Base-by-base conservation (phyloP, 2,113 vertebrate species). In the Sturnira hondurensis region DNA sequence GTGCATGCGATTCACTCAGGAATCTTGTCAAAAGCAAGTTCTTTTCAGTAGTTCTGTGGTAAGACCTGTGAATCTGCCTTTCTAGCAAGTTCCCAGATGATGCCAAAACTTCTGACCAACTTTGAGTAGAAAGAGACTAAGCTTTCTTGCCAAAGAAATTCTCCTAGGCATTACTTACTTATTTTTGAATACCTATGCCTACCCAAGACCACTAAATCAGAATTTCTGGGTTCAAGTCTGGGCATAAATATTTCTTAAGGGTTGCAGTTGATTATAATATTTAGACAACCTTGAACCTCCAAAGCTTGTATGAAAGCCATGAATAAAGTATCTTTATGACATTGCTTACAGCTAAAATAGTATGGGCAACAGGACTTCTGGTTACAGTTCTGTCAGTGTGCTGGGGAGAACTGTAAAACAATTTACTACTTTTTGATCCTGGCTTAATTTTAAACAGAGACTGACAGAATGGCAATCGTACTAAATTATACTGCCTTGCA, bases 401-500 rank as follows among this genome's bases (percentile, higher is more conserved):
- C 17, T 38, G 8, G n/a, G n/a, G 70, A 73, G 36, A 91, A 86
- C 7, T 92, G 10, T 91, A 80, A 96, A 86, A 94, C 36, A 89
- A 89, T 86, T 89, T 20, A 6, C 43, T 93, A 70, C 71, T 93
- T 95, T 89, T 89, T 85, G 61, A 86, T 96, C 47, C 67, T 91
- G 43, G 47, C 19, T 87, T 96, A 88, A 65, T 89, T 96, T 86
- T 96, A 56, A 97, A 45, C 67, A 93, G 63, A 95, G 10, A 84
- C 63, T 70, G 50, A 95, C 54, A 97, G 43, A 94, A 89, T 36
- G 38, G 38, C 41, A 89, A 71, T 87, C 63, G 43, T 45, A 54
- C 38, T 95, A 95, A 94, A 84, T 97, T 97, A 96, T 43, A 89
- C 43, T 84, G 90, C 91, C 68, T 97, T 97, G 67, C 86, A 56